Evolutionary conservation across 1,140 invertebrate genomes (phyloP).

Genomic region (Brachionus calyciflorus): DNA sequence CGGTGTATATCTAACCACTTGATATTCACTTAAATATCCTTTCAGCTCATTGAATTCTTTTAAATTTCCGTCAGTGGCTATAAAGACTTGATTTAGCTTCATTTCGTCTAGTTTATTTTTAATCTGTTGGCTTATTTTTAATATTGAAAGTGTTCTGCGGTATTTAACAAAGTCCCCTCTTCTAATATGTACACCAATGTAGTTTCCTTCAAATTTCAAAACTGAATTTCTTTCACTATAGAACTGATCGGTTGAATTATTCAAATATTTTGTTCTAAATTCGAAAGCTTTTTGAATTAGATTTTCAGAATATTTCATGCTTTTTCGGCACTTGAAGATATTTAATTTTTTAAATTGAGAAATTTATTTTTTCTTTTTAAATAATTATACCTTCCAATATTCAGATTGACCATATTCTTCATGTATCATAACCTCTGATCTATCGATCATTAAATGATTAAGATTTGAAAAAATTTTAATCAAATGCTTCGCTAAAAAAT

Average conservation of each 20-base stretch:
- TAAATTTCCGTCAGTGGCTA: conserved; percentile 48
- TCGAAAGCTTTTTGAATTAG: conserved; percentile 50
- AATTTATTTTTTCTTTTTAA: too few species aligned
- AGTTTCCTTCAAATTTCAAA: conserved; percentile 72
- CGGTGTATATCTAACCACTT: conserved; percentile 63
- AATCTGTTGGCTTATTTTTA: conserved; percentile 70
- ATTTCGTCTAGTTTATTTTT: conserved; percentile 71
- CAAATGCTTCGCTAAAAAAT: not conserved
- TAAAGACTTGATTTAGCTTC: conserved; percentile 64
- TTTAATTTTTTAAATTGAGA: too few species aligned
- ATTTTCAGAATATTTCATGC: not conserved
- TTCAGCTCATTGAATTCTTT: conserved; percentile 64
- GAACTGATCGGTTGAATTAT: conserved; percentile 70
- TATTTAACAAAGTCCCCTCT: conserved; percentile 75
- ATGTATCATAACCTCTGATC: conserved; percentile 83
- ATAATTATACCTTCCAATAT: conserved; percentile 70
- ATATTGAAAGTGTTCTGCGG: conserved; percentile 58
- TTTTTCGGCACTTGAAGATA: conserved; percentile 34
- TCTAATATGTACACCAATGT: conserved; percentile 76
- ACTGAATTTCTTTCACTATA: conserved; percentile 63
- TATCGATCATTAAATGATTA: conserved; percentile 72
- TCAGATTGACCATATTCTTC: conserved; percentile 74
- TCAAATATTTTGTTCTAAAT: conserved; percentile 69
- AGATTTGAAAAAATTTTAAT: not conserved
- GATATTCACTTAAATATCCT: conserved; percentile 59